phyloP scores from a whole-genome alignment of 1,140 invertebrate genomes.

The Anadara kagoshimensis region DNA sequence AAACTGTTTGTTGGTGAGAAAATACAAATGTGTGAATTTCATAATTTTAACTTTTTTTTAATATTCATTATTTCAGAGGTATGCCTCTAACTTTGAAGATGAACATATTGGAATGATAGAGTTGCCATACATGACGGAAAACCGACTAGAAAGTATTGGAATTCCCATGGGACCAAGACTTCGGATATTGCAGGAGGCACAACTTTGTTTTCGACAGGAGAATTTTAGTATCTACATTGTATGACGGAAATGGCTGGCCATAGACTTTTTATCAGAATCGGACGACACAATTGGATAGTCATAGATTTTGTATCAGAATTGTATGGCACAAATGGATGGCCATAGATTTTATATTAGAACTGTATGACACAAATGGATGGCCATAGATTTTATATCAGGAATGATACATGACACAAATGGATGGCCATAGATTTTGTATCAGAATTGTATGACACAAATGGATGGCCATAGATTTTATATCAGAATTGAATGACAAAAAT shows the following conservation, averaged over 20 bases:
- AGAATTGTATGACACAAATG: too few relatives aligned
- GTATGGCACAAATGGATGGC: too few relatives aligned
- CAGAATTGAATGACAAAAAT: too few relatives aligned
- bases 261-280: too few relatives aligned
- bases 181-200: slow-evolving; percentile 91
- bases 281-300: too few relatives aligned
- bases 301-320: too few relatives aligned
- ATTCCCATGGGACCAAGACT: slow-evolving; percentile 91
- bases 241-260: slow-evolving; percentile 30
- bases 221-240: slow-evolving; percentile 76
- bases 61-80: slow-evolving; percentile 83
- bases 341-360: too few relatives aligned
- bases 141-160: slow-evolving; percentile 90
- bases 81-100: slow-evolving; percentile 87
- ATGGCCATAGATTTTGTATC: too few relatives aligned
- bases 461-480: too few relatives aligned
- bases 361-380: too few relatives aligned
- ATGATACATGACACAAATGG: too few relatives aligned
- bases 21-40: neutral
- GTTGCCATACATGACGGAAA: slow-evolving; percentile 92
- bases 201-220: slow-evolving; percentile 71
- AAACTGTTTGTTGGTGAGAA: neutral
- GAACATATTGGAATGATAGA: slow-evolving; percentile 94
- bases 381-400: too few relatives aligned
- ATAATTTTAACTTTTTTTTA: neutral